Base-by-base conservation (phyloP, 2,797 vertebrate genomes). In the Falco peregrinus region DNA sequence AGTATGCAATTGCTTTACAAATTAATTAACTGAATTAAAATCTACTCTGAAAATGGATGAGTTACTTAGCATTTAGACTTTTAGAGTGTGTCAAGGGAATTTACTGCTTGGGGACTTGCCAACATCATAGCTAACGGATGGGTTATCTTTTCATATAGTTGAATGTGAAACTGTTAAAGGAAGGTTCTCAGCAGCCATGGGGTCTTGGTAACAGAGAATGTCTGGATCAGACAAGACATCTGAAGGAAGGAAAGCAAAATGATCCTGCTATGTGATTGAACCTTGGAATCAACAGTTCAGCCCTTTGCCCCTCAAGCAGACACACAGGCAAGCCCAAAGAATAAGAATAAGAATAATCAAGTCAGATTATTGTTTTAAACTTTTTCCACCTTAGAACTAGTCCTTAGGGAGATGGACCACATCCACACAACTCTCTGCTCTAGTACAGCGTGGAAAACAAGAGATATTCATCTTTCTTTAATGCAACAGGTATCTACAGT, bases 21-120 rank as follows among this genome's bases (percentile, higher is more conserved):
- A 91, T 89, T 94, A 95, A 92, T 80, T 91, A 70, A 81, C 31
- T 86, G 80, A 88, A 78, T 76, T 76, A 79, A 88, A 95, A 74
- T 20, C 67, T 37, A 10, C 89, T 86, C 73, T 70, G 63, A 81
- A 94, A 90, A 48, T 6, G 16, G 45, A 59, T 65, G 39, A 88
- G 59, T 33, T 76, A 29, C 15, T 92, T 39, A 48, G 50, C 50
- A 63, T 63, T 89, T 70, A 90, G 63, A 3, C 28, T 90, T 31
- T 5, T 39, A 54, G 63, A 86, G n/a, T 0, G 16, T 2, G 5
- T 56, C 90, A 70, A 54, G 74, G 63, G 89, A 79, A 90, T 93
- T 84, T 33, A 56, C 28, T 35, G 1, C 48, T 11, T 56, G 33
- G 51, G 73, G 70, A 88, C 47, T 61, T 47, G 70, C 76, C 79